Conservation (phyloP, 2,113 vertebrate genomes). For the Pyxicephalus adspersus region DNA sequence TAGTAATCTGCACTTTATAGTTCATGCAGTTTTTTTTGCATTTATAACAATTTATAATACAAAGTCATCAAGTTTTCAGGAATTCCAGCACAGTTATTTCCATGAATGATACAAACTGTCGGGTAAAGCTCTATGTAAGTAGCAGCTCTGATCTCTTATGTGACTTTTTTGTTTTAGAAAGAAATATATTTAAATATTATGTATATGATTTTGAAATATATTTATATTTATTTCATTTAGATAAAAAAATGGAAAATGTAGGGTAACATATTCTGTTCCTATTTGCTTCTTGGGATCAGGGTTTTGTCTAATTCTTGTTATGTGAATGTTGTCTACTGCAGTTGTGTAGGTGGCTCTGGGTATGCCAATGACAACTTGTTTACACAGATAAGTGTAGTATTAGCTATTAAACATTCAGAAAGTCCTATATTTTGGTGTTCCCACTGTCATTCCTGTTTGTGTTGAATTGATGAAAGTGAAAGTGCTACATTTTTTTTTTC, state of each 20-base stretch:
- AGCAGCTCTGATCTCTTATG: neutral
- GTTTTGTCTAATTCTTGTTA: neutral
- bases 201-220: neutral
- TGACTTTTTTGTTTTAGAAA: neutral
- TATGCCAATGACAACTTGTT: no score
- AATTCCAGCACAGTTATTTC: constrained; percentile 1
- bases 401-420: no score
- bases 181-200: neutral
- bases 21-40: neutral
- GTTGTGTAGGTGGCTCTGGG: neutral
- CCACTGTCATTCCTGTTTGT: no score
- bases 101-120: constrained; percentile 32
- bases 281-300: neutral
- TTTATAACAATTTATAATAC: neutral
- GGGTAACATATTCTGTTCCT: neutral
- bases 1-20: neutral
- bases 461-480: no score
- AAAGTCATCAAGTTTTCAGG: neutral
- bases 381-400: no score
- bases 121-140: constrained; percentile 31
- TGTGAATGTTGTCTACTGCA: neutral
- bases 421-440: no score
- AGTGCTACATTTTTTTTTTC: no score
- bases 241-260: no score
- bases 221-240: no score